phyloP scores from a whole-genome alignment of 2,113 vertebrate genomes.

The Alligator sinensis region DNA sequence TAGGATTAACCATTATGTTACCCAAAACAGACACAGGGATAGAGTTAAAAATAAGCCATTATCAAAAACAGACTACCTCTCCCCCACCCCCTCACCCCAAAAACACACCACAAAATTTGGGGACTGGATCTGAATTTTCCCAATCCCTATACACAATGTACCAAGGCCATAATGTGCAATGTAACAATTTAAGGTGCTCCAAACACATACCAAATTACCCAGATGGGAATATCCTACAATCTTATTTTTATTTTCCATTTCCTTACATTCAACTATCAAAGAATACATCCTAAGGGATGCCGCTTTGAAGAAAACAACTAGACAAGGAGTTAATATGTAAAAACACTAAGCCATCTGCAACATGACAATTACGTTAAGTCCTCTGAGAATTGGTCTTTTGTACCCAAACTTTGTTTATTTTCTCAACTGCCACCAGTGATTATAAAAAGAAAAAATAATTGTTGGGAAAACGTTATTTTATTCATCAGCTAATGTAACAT shows the following conservation, averaged over 20 bases:
- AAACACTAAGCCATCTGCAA: slow-evolving; percentile 57
- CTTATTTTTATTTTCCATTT: slow-evolving; percentile 76
- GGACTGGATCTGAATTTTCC: too few relatives aligned
- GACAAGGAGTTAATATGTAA: slow-evolving; percentile 66
- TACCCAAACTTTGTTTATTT: slow-evolving; percentile 62
- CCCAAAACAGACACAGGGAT: background rate
- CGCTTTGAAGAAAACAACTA: slow-evolving; percentile 65
- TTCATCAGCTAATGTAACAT: slow-evolving; percentile 36
- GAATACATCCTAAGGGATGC: slow-evolving; percentile 41
- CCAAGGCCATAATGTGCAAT: slow-evolving; percentile 50
- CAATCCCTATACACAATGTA: slow-evolving; percentile 12
- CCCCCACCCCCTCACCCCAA: background rate
- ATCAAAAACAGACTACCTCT: background rate
- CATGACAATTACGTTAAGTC: slow-evolving; percentile 55
- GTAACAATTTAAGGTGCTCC: slow-evolving; percentile 61
- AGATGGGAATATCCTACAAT: slow-evolving; percentile 65
- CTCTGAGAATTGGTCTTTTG: slow-evolving; percentile 74
- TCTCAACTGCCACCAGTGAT: slow-evolving; percentile 54
- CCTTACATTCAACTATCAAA: slow-evolving; percentile 74
- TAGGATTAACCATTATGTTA: background rate
- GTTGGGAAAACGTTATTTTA: slow-evolving; percentile 65
- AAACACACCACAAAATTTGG: background rate
- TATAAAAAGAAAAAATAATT: slow-evolving; percentile 52
- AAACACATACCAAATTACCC: slow-evolving; percentile 64
- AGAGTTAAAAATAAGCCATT: background rate